Conservation (phyloP, 2,797 vertebrate genomes). For the Lithobates sylvaticus region DNA sequence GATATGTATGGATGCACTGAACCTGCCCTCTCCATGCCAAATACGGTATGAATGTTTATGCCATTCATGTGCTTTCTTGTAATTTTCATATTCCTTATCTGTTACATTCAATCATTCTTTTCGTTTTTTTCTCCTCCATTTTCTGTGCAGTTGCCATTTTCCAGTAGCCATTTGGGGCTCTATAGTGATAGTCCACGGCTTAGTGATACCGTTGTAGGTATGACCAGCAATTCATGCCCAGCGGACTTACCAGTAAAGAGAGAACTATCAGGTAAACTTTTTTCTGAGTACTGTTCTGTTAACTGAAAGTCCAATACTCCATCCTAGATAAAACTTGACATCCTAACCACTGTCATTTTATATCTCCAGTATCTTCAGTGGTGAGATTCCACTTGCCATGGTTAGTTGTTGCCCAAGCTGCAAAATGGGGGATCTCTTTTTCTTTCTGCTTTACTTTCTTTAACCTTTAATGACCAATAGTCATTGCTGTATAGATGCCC, state of each 20-base stretch:
- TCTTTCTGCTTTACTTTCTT: no score
- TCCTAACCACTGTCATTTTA: no score
- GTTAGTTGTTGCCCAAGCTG: no score
- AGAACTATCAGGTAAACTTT: conserved; percentile 86
- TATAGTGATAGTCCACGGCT: conserved; percentile 89
- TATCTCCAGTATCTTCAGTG: no score
- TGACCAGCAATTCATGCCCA: conserved; percentile 98
- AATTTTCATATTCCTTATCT: not conserved
- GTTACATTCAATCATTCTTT: not conserved
- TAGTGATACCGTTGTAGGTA: conserved; percentile 87
- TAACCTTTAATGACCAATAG: no score
- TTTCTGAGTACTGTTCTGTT: no score
- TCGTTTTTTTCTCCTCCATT: not conserved
- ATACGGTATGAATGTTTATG: conserved; percentile 80
- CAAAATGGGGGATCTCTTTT: no score
- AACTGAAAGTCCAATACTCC: no score
- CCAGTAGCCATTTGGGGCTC: conserved; percentile 95
- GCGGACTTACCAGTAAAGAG: conserved; percentile 94
- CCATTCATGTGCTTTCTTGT: no score
- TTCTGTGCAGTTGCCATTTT: conserved; percentile 87
- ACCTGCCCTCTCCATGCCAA: conserved; percentile 89
- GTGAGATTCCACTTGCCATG: no score
- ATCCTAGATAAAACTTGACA: no score
- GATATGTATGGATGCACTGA: conserved; percentile 90
- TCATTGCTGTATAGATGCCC: no score